These are phyloP conservation scores for Melikaiella ostensackeni DNA, from an alignment of 2,888 invertebrate species.

Conservation along the genomic window DNA sequence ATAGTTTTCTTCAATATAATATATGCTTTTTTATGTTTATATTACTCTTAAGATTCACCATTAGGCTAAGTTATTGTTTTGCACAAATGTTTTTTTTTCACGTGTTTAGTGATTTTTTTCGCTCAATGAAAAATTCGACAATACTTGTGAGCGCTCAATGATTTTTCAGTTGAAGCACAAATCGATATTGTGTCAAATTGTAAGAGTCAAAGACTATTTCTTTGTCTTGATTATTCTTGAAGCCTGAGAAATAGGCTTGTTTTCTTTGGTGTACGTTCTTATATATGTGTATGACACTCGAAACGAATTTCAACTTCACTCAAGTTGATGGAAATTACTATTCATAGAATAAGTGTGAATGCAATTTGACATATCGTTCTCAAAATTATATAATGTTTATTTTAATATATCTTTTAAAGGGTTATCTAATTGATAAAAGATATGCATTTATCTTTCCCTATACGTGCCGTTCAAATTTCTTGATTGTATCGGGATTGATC, in stretches of 20 bases:
- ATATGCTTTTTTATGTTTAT: conserved; percentile 11
- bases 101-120: neutral
- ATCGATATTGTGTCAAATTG: conserved; percentile 8
- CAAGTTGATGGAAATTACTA: neutral
- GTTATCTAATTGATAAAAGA: conserved; percentile 25
- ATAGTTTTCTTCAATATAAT: conserved; percentile 3
- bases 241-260: neutral
- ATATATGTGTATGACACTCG: neutral
- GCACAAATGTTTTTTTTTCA: neutral
- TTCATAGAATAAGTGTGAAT: conserved; percentile 13
- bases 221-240: neutral
- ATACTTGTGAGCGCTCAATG: conserved; percentile 19
- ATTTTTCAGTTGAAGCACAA: conserved; percentile 10
- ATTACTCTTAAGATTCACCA: conserved; percentile 1
- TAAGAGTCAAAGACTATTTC: neutral
- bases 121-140: conserved; percentile 27
- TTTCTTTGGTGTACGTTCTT: neutral
- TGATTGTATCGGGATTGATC: too few species aligned
- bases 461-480: too few species aligned
- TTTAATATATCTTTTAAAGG: conserved; percentile 27
- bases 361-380: conserved; percentile 23
- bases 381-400: neutral
- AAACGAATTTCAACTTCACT: neutral
- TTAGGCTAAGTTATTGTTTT: conserved; percentile 1
- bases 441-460: neutral